Evolutionary conservation across 2,113 vertebrate genomes (phyloP), one percentile per base, ranked within the genome.

Genomic region (Dolichallabes microphthalmus): DNA sequence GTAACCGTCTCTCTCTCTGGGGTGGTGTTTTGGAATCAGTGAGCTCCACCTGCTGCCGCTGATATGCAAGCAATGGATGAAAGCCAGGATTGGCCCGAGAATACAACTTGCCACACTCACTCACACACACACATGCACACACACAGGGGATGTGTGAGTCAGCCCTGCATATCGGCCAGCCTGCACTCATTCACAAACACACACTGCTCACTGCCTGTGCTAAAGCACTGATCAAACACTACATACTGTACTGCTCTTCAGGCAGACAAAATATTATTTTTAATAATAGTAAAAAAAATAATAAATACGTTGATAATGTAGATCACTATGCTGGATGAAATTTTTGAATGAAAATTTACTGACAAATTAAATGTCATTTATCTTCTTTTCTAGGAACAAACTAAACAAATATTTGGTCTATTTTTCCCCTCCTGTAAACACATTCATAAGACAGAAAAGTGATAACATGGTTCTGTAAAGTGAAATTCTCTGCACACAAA

Each of bases 1-100:
- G 61, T 74, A 76, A 61, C 27, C 39, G 19, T 35, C 55, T 58
- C 17, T 35, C 66, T 52, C 69, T 78, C 84, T 78, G 83, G 69
- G 71, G 61, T 88, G 83, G 73, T 50, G 79, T 85, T 86, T 88
- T 87, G 90, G 90, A 89, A 88, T 45, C 20, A 78, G 71, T 83
- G 0, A 39, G 86, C 88, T 86, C 89, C 89, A 95, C 95, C 95
- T 95, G 94, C 91, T 92, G 89, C 85, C 82, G 92, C 91, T 91
- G 85, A 91, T 89, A 94, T 91, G 83, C 89, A 84, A 91, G 86
- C 82, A 77, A 92, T 96, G 95, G 94, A 95, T 90, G 81, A 89
- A 87, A 91, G 94, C 93, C 95, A 95, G 94, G 90, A 92, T 90
- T 90, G 85, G 86, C 91, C 82, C 82, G 74, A 80, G 78, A 63